Base-by-base conservation (phyloP, 2,113 vertebrate species). In the Castor canadensis region DNA sequence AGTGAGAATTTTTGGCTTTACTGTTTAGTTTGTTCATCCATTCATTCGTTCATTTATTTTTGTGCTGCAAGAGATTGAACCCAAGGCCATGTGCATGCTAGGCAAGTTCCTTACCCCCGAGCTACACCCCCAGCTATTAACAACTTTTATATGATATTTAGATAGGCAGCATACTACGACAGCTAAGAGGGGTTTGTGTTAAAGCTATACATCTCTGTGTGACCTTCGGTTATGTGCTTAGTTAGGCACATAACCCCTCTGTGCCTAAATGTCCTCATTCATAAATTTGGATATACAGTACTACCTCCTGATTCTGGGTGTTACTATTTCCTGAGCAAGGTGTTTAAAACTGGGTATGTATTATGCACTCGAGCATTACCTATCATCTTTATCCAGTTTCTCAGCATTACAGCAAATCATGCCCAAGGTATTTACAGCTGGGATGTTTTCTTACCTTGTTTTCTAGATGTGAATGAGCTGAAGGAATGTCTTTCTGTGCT, bases 401-500 rank as follows among this genome's bases (percentile, higher is more conserved):
- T 73, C 15, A 45, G 6, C 11, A 16, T 75, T 56, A 20, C 4
- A 62, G 26, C 13, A 58, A 76, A 40, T 7, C 6, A 6, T 69
- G 64, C 19, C 52, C 45, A 22, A 20, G 6, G 40, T 28, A 4
- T 20, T 22, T 81, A 87, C 69, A 77, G 47, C 32, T 32, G 4
- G 43, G 19, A 0, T 87, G 0, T 73, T 40, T 91, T 69, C 40
- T 90, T 10, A 22, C n/a, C 17, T 92, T 94, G 5, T 96, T 56
- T 97, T 32, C 75, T 88, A 99, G 99, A 99, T 0, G 99, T 98
- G 94, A 98, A 88, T 0, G 99, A 99, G 94, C 94, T 99, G 97
- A 99, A 99, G 98, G 99, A 99, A 16, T 99, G 99, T 93, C 98
- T 99, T 64, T 98, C 99, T 76, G 99, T 99, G 5, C 98, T 99